Percentiles rank a stretch among this genome's conserved stretches.
Conservation (phyloP, 2,113 vertebrate genomes). For the Stomatorhinus ivindoensis region DNA sequence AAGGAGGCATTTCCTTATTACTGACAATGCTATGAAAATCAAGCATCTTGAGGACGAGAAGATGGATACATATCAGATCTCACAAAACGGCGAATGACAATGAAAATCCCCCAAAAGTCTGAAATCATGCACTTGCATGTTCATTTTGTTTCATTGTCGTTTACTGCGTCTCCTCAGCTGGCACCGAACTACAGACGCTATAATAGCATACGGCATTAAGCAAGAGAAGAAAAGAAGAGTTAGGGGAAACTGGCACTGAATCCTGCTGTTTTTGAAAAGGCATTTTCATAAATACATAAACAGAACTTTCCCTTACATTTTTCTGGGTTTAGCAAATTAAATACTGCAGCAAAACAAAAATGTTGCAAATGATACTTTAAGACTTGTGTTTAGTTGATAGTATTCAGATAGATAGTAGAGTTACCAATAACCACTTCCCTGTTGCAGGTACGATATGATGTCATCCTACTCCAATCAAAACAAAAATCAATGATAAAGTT, state of each 20-base stretch:
- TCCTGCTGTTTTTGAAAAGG: not conserved
- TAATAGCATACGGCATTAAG: not conserved
- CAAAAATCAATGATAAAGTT: not conserved
- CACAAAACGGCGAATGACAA: constrained; percentile 38
- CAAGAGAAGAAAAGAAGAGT: constrained; percentile 13
- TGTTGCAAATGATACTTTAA: not conserved
- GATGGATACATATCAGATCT: not conserved
- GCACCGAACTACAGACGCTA: not conserved
- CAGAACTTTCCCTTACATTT: not conserved
- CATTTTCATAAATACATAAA: not conserved
- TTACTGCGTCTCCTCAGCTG: not conserved
- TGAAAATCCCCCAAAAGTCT: constrained; percentile 44
- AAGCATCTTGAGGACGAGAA: not conserved
- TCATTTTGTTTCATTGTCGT: not conserved
- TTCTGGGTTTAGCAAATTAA: not conserved
- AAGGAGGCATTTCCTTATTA: not conserved
- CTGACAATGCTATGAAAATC: not conserved
- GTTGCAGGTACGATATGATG: not conserved
- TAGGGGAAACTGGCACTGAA: not conserved
- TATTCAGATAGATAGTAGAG: not conserved
- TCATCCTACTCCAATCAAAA: not conserved
- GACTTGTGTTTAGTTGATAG: not conserved
- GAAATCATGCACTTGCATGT: constrained; percentile 38
- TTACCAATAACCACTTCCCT: not conserved
- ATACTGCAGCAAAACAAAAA: not conserved